A percentile compares a stretch with the other conserved stretches of the same genome.
Conservation (phyloP, 1,140 invertebrate species). For the Nixonia krombeini region DNA sequence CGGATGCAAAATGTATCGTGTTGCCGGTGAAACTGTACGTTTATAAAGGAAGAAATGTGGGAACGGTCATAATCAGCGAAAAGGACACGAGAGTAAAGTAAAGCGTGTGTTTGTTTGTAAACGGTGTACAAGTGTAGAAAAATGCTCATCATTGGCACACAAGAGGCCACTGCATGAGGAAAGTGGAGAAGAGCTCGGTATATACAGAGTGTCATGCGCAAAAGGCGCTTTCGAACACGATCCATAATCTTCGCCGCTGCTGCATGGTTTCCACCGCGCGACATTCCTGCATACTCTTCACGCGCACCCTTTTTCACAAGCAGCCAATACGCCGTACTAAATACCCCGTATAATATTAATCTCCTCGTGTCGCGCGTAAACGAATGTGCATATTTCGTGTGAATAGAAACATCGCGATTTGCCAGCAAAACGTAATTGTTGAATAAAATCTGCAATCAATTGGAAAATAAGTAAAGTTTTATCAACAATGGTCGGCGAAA, state of each 20-base stretch:
- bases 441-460: no score
- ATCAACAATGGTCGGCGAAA: no score
- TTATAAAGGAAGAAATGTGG: no score
- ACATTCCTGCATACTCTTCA: slow-evolving; percentile 22
- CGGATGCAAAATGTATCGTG: no score
- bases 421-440: background rate
- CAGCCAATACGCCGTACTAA: background rate
- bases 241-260: slow-evolving; percentile 56
- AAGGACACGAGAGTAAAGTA: no score
- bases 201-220: slow-evolving; percentile 55
- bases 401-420: background rate
- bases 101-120: no score
- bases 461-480: no score
- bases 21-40: no score
- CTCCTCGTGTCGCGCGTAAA: no score
- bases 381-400: background rate
- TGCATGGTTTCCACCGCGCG: slow-evolving; percentile 25
- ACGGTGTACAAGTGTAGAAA: no score
- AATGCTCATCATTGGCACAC: slow-evolving; percentile 10
- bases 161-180: slow-evolving; percentile 5
- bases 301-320: background rate
- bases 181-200: slow-evolving; percentile 31
- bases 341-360: no score
- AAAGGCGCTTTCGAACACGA: slow-evolving; percentile 41
- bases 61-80: no score